Evolutionary conservation across 2,113 vertebrate species (phyloP), one percentile per base, ranked within the genome.

Genomic region (Eptatretus burgeri): DNA sequence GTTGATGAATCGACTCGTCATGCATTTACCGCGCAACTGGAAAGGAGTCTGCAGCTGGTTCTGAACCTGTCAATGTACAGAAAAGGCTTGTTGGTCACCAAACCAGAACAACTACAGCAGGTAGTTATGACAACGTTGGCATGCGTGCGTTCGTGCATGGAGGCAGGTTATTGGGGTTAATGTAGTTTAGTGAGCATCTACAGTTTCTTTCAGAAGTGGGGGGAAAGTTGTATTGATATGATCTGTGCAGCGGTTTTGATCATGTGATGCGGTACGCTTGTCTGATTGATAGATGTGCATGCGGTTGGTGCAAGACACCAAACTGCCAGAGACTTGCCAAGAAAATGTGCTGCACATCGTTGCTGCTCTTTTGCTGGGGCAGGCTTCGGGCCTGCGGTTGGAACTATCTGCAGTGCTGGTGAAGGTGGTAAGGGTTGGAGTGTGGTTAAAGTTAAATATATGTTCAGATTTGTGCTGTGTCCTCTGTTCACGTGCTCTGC

Each of bases 81-180:
- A 62, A 72, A 76, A 10, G 89, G 89, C 52, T 79, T 77, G 9
- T 93, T 84, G 72, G 66, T 96, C 70, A 76, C 80, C 14, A 65
- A 74, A 16, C 80, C 89, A 1, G 74, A 79, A 67, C 70, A 70
- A 1, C 72, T 87, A 49, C 87, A 80, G 72, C 74, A 74, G 79
- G 91, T 93, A 71, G 62, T 73, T 66, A 14, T 62, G 19, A 18
- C 63, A 11, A 2, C 9, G 16, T 5, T 13, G 27, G 27, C 7
- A n/a, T n/a, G n/a, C n/a, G n/a, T n/a, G n/a, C n/a, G n/a, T n/a
- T n/a, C n/a, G n/a, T n/a, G n/a, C n/a, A n/a, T n/a, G n/a, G n/a
- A n/a, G n/a, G 27, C 27, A 41, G 27, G 27, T 41, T 41, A 41
- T 41, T 7, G 7, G 27, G 27, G 3, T 41, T 41, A 5, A 41